phyloP scores from a whole-genome alignment of 2,113 vertebrate genomes.

The Psammodynastes pulverulentus region DNA sequence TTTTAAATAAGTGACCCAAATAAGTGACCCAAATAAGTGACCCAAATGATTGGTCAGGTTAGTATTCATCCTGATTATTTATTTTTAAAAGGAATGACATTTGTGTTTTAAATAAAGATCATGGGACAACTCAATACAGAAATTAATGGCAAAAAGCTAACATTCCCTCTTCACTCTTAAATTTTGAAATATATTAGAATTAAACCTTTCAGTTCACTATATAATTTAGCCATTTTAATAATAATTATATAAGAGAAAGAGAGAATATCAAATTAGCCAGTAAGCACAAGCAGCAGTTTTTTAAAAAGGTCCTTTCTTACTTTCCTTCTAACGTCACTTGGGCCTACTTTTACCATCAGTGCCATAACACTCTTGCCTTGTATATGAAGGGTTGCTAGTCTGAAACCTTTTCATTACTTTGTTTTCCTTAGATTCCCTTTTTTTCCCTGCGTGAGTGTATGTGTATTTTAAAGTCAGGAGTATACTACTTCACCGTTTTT shows the following conservation, averaged over 20 bases:
- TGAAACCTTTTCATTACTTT: not conserved
- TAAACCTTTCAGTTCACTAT: not conserved
- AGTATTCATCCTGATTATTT: not conserved
- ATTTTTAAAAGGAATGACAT: not conserved
- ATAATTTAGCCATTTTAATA: not conserved
- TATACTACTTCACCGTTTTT: not conserved
- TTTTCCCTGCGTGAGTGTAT: not conserved
- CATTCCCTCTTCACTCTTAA: not conserved
- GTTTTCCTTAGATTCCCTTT: not conserved
- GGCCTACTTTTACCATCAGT: not conserved
- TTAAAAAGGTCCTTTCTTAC: not conserved
- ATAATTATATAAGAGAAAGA: too few species aligned
- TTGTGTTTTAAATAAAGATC: not conserved
- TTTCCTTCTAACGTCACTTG: not conserved
- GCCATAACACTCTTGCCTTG: not conserved
- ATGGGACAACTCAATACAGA: not conserved
- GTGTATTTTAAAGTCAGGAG: not conserved
- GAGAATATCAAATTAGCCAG: not conserved
- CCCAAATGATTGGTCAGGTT: not conserved
- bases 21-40: too few species aligned
- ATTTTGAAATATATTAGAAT: not conserved
- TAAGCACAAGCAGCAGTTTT: not conserved
- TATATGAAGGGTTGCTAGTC: not conserved
- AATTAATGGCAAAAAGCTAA: not conserved
- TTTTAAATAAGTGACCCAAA: too few species aligned